Percentiles rank a stretch among this genome's conserved stretches.
These are phyloP conservation scores for Latrodectus hesperus DNA, from an alignment of 2,888 invertebrate species.

Conservation along the genomic window DNA sequence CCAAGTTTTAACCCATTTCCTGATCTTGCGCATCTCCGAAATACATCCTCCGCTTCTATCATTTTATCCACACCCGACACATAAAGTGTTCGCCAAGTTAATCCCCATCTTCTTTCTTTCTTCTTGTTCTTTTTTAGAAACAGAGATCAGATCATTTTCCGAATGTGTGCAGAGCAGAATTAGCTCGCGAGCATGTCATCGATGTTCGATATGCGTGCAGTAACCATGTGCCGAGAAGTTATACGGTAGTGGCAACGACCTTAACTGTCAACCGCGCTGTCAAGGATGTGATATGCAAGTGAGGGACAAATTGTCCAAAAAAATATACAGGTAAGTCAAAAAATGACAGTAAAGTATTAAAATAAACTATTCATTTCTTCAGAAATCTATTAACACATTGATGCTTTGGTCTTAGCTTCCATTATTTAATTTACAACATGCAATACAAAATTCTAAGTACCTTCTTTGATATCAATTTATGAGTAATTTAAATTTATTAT, in stretches of 20 bases:
- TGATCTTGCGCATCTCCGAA: slow-evolving; percentile 14
- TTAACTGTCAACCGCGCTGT: slow-evolving; percentile 63
- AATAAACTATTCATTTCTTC: neutral
- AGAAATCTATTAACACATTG: no score
- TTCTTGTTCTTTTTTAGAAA: neutral
- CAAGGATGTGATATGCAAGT: slow-evolving; percentile 29
- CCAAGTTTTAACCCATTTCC: slow-evolving; percentile 21
- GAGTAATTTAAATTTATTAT: no score
- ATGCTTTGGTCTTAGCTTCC: no score
- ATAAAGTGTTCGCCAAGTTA: neutral
- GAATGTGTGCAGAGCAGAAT: neutral
- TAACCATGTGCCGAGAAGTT: slow-evolving; percentile 51
- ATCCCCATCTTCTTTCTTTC: neutral
- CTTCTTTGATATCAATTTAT: no score
- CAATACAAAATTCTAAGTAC: no score
- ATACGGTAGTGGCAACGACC: slow-evolving; percentile 62
- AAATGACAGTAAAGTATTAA: neutral
- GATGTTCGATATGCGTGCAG: slow-evolving; percentile 39
- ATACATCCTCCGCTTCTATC: neutral
- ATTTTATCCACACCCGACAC: neutral
- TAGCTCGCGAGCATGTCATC: neutral
- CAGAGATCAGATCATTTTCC: neutral
- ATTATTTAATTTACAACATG: no score
- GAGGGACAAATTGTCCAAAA: slow-evolving; percentile 23
- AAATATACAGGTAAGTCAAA: slow-evolving; percentile 46